These are phyloP conservation scores for Blera fallax DNA, from an alignment of 2,888 invertebrate genomes.

Conservation along the genomic window DNA sequence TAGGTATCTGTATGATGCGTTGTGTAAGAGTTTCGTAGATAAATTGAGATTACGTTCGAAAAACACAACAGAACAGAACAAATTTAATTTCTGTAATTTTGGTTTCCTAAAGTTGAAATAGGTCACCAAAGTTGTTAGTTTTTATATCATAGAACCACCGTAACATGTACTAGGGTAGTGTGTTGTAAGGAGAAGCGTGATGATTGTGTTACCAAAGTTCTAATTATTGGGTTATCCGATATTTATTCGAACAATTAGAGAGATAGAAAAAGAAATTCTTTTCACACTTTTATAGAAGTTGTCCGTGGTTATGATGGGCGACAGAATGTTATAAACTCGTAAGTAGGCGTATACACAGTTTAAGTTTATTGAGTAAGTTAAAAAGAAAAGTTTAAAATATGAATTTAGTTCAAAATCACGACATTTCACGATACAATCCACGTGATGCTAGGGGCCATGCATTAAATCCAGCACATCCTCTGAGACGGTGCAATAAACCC, in stretches of 20 bases:
- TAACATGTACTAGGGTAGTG: neutral
- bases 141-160: neutral
- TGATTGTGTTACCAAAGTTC: conserved; percentile 18
- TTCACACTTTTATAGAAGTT: neutral
- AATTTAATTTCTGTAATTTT: neutral
- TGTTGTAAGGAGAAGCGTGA: conserved; percentile 14
- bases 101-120: neutral
- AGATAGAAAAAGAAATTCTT: neutral
- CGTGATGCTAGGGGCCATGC: neutral
- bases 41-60: neutral
- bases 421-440: neutral
- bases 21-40: neutral
- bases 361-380: neutral
- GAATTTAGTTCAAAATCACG: neutral
- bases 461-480: conserved; percentile 16
- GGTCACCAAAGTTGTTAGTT: conserved; percentile 12
- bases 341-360: neutral
- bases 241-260: conserved; percentile 17
- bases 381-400: neutral
- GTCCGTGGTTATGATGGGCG: neutral
- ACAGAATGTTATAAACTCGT: neutral
- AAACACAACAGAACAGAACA: no score
- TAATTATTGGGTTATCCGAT: conserved; percentile 1
- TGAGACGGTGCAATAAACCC: conserved; percentile 41
- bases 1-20: neutral